These are phyloP conservation scores for Siphonodentalium dalli DNA, from an alignment of 2,888 invertebrate species.

Conservation along the genomic window DNA sequence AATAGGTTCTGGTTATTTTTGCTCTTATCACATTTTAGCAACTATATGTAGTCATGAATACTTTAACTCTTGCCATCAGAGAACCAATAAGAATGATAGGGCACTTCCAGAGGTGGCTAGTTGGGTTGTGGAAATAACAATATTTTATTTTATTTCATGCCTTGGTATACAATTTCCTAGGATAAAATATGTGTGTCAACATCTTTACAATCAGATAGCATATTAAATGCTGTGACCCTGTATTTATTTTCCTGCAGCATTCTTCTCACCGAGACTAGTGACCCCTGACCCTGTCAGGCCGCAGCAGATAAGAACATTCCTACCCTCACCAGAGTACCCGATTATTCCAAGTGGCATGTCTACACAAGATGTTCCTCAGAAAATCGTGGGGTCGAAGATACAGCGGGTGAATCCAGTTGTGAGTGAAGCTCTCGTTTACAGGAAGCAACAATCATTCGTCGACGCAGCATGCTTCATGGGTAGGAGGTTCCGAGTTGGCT, in stretches of 20 bases:
- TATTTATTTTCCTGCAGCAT: conserved; percentile 17
- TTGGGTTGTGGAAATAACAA: no score
- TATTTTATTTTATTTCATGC: no score
- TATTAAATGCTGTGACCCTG: no score
- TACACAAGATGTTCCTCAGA: conserved; percentile 37
- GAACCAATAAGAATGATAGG: no score
- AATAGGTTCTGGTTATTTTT: no score
- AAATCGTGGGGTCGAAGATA: conserved; percentile 45
- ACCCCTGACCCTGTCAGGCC: conserved; percentile 42
- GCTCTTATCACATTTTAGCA: no score
- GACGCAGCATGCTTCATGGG: conserved; percentile 66
- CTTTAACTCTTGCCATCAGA: no score
- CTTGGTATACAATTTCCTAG: no score
- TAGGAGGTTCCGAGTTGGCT: conserved; percentile 75
- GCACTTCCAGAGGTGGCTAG: no score
- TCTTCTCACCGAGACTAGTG: conserved; percentile 38
- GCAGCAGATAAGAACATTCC: conserved; percentile 33
- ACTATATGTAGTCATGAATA: no score
- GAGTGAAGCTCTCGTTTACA: conserved; percentile 50
- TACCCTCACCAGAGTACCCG: conserved; percentile 48
- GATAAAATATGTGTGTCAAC: no score
- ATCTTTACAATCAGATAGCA: no score
- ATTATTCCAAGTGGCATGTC: conserved; percentile 52
- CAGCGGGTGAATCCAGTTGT: conserved; percentile 42
- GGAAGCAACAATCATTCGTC: conserved; percentile 49